Percentiles rank a stretch among this genome's conserved stretches.
These are phyloP conservation scores for Epinephelus cyanopodus DNA, from an alignment of 2,113 vertebrate species.

Conservation along the genomic window DNA sequence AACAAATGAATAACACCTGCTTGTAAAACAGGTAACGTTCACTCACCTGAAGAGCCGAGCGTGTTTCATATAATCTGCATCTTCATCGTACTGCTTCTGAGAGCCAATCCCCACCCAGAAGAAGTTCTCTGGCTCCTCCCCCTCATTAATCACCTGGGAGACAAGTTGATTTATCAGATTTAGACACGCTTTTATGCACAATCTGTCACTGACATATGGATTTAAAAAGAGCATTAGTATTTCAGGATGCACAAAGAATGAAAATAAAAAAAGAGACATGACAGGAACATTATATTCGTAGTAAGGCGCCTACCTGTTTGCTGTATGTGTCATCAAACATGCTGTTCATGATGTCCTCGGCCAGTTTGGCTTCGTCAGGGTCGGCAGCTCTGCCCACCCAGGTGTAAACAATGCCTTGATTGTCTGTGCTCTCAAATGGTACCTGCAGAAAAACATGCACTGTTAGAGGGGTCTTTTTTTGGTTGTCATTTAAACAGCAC, in stretches of 20 bases:
- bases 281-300: not conserved
- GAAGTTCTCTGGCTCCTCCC: slow-evolving; percentile 98
- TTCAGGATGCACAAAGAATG: too few relatives aligned
- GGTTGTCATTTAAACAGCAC: not conserved
- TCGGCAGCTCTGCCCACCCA: slow-evolving; percentile 97
- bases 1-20: not conserved
- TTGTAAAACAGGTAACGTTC: rapidly evolving
- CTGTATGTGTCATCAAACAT: slow-evolving; percentile 98
- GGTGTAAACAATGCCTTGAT: slow-evolving; percentile 97
- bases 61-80: slow-evolving; percentile 96
- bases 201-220: not conserved
- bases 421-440: slow-evolving; percentile 97
- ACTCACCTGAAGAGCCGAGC: slow-evolving; percentile 94
- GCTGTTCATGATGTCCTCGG: slow-evolving; percentile 96
- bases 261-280: not conserved
- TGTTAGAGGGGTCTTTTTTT: not conserved
- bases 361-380: slow-evolving; percentile 95
- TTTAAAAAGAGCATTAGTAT: slow-evolving; percentile 50
- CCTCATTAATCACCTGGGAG: slow-evolving; percentile 94
- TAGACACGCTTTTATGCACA: not conserved
- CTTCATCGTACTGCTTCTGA: slow-evolving; percentile 94
- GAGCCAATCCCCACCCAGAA: slow-evolving; percentile 98
- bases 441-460: slow-evolving; percentile 83
- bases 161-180: not conserved
- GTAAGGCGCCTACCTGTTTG: slow-evolving; percentile 89